These are phyloP conservation scores for Cyclina sinensis DNA, from an alignment of 1,140 invertebrate genomes.

Conservation along the genomic window DNA sequence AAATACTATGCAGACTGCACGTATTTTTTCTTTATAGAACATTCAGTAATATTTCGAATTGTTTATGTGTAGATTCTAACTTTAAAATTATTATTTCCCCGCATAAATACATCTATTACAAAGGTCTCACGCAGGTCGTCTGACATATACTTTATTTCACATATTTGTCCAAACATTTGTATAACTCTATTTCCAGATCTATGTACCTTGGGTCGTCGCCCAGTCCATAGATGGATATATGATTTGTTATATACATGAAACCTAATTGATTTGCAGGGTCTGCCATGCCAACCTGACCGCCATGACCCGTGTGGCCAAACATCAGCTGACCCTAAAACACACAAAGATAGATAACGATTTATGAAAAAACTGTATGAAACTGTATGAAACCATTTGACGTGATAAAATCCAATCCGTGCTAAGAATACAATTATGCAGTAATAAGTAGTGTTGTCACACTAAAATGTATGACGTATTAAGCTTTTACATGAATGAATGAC, in stretches of 20 bases:
- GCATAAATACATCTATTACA: background rate
- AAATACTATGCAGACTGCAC: too few relatives aligned
- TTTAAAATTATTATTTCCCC: background rate
- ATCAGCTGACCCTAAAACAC: slow-evolving; percentile 35
- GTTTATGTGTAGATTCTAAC: background rate
- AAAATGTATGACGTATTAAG: too few relatives aligned
- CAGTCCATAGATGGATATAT: slow-evolving; percentile 30
- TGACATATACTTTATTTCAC: background rate
- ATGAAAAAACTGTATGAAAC: too few relatives aligned
- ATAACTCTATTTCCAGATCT: slow-evolving; percentile 61
- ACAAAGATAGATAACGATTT: too few relatives aligned
- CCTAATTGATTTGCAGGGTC: slow-evolving; percentile 62
- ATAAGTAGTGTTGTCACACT: too few relatives aligned
- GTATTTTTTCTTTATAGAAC: too few relatives aligned
- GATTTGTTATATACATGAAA: slow-evolving; percentile 69
- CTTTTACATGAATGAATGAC: too few relatives aligned
- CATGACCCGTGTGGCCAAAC: slow-evolving; percentile 48
- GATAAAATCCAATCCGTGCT: too few relatives aligned
- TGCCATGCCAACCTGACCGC: slow-evolving; percentile 65
- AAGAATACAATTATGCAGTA: too few relatives aligned
- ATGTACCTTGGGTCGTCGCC: slow-evolving; percentile 60
- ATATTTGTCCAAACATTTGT: slow-evolving; percentile 61
- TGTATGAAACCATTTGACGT: too few relatives aligned
- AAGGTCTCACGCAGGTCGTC: background rate
- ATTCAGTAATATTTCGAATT: background rate